Percentiles rank a stretch among this genome's conserved stretches.
Conservation (phyloP, 2,113 vertebrate genomes). For the Dasyornis broadbenti region DNA sequence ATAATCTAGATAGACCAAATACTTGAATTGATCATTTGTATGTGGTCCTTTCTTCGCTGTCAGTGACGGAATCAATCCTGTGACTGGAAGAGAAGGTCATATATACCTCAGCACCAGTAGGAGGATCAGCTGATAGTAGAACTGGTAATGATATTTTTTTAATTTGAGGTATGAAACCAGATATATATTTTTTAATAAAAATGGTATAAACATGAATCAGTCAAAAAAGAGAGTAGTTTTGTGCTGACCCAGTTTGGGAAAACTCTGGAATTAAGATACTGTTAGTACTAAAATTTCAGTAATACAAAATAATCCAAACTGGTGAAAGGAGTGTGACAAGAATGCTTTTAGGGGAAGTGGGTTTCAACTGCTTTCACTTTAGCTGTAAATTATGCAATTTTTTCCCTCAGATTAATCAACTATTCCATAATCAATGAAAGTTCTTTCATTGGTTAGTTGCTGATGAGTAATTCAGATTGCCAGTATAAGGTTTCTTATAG, state of each 20-base stretch:
- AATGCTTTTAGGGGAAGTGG: not conserved
- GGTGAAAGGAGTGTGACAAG: not conserved
- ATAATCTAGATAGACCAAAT: not conserved
- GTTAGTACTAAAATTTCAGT: not conserved
- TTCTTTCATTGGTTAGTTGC: not conserved
- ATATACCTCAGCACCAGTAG: not conserved
- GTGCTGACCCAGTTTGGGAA: not conserved
- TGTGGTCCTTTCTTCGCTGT: not conserved
- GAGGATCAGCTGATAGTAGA: not conserved
- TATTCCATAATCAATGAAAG: not conserved
- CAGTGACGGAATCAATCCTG: not conserved
- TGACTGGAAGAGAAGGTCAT: constrained; percentile 2
- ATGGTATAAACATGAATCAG: not conserved
- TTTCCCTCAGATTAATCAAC: not conserved
- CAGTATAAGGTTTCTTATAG: not conserved
- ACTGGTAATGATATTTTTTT: not conserved
- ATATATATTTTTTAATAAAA: not conserved
- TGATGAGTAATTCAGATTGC: not conserved
- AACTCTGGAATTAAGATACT: not conserved
- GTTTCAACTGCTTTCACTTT: not conserved
- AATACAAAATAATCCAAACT: not conserved
- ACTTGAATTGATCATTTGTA: not conserved
- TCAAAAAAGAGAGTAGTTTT: not conserved
- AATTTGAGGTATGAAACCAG: not conserved
- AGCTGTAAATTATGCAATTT: not conserved